These are phyloP conservation scores for Lymantria dispar DNA, from an alignment of 2,888 invertebrate genomes.

Conservation along the genomic window DNA sequence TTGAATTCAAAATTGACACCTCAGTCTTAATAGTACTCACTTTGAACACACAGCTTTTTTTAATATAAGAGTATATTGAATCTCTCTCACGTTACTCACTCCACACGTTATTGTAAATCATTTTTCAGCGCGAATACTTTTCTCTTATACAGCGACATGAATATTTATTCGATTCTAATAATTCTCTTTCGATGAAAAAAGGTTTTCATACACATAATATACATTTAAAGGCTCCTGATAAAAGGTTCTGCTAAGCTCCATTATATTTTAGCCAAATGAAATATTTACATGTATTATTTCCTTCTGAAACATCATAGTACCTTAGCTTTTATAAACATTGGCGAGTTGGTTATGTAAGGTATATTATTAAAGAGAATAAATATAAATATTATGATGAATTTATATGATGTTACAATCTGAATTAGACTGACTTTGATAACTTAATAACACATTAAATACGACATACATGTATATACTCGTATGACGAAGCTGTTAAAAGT, in stretches of 20 bases:
- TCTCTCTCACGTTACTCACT: too few relatives aligned
- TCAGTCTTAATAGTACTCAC: too few relatives aligned
- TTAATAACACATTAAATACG: too few relatives aligned
- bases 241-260: constrained; percentile 30
- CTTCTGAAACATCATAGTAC: constrained; percentile 15
- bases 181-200: constrained; percentile 28
- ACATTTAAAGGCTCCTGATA: constrained; percentile 20
- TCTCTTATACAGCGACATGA: constrained; percentile 23
- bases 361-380: background rate
- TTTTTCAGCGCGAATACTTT: background rate
- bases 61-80: too few relatives aligned
- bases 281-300: constrained; percentile 32
- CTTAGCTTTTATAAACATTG: background rate
- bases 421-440: too few relatives aligned
- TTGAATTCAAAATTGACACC: too few relatives aligned
- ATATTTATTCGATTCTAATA: constrained; percentile 31
- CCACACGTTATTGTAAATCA: too few relatives aligned
- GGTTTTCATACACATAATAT: constrained; percentile 27
- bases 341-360: background rate
- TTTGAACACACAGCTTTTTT: too few relatives aligned
- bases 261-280: constrained; percentile 31
- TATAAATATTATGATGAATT: too few relatives aligned
- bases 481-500: too few relatives aligned
- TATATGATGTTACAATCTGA: too few relatives aligned
- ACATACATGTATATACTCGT: too few relatives aligned